Evolutionary conservation across 2,888 invertebrate species (phyloP), one percentile per base, ranked within the genome.

Genomic region (Ectropis crepuscularia): DNA sequence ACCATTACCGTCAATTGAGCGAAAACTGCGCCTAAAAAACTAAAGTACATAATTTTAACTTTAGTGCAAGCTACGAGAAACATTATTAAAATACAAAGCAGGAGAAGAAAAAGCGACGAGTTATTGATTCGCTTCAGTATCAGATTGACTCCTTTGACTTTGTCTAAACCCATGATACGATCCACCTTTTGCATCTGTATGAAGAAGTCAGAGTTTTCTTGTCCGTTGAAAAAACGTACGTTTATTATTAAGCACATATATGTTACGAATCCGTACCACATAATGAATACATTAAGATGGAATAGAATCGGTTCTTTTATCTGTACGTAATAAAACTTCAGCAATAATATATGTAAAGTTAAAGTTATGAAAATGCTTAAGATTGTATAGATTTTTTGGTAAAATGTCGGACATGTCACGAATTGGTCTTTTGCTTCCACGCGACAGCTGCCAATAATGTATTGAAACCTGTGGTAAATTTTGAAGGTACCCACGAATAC

Each of bases 151-250:
- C 28, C 57, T 59, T 75, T 75, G 46, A 76, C 82, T 6, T 75
- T 73, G 11, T 84, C 73, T 16, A 87, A 69, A 37, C 78, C 79
- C 81, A 89, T 81, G 0, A 79, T 61, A 12, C 84, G 78, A 54
- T 89, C 87, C 5, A 88, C 77, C 67, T 82, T 74, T 71, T 90
- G 88, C 58, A 88, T 71, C 71, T 79, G 76, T 0, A 87, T 70
- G n/a, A 76, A 78, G 53, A 88, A 85, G 5, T 76, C 71, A 0
- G 79, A 76, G 65, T 87, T 88, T 0, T 62, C 65, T 2, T 78
- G 70, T 2, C 77, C 75, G 63, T 85, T 84, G 5, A 76, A 37
- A 43, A 89, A 89, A n/a, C 87, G 76, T 7, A 78, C 75, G 53
- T 88, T 79, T 42, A 85, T 70, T 1, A 82, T 67, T 53, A 79